Conservation (phyloP, 2,888 invertebrate species). For the Desoria tigrina region DNA sequence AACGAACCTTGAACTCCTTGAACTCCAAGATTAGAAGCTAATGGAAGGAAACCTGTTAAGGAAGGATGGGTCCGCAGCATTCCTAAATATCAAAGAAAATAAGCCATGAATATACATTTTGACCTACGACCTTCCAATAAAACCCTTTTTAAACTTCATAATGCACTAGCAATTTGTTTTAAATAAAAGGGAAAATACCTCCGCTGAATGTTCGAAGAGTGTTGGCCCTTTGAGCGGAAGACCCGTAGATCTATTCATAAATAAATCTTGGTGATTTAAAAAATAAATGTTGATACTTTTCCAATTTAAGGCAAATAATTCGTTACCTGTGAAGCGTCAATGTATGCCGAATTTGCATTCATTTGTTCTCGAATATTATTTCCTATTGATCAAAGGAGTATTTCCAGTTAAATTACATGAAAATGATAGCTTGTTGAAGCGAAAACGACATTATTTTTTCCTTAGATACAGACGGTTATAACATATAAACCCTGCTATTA, state of each 20-base stretch:
- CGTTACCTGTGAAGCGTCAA: slow-evolving; percentile 45
- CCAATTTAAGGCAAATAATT: slow-evolving; percentile 1
- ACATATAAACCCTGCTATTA: no score
- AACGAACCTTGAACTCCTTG: slow-evolving; percentile 39
- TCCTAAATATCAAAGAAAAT: background rate
- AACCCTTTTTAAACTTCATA: no score
- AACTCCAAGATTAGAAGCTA: slow-evolving; percentile 13
- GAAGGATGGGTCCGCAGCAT: slow-evolving; percentile 30
- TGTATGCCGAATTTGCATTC: slow-evolving; percentile 47
- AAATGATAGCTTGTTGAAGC: no score
- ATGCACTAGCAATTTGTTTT: no score
- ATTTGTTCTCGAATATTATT: slow-evolving; percentile 45
- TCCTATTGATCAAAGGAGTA: no score
- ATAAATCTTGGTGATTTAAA: slow-evolving; percentile 21
- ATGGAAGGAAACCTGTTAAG: slow-evolving; percentile 44
- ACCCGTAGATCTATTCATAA: slow-evolving; percentile 40
- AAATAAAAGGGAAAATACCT: no score
- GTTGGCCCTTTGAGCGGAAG: slow-evolving; percentile 2
- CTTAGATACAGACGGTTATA: no score
- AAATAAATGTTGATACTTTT: no score
- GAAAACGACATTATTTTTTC: no score
- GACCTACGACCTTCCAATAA: no score
- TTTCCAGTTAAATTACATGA: no score
- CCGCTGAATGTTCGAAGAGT: slow-evolving; percentile 23
- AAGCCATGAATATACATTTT: background rate